Evolutionary conservation across 2,888 invertebrate species (phyloP), one percentile per base, ranked within the genome.

Genomic region (Cheilosia grossa): DNA sequence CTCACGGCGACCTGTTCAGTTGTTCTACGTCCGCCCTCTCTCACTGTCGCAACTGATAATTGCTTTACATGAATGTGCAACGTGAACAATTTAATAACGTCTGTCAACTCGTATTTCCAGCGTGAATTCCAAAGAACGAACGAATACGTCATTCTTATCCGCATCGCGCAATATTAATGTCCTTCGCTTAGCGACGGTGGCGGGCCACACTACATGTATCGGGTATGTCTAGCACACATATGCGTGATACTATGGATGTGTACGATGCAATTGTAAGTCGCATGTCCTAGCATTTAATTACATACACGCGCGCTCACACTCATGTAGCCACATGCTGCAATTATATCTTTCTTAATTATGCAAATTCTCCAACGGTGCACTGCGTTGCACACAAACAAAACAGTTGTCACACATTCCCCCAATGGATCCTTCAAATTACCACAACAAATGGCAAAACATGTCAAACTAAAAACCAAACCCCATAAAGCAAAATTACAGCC

Each of bases 341-440:
- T 81, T 85, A 85, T 75, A 72, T 81, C 64, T 85, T 75, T 75
- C 81, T 85, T 85, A 85, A 85, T 85, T 81, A 85, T 85, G 85
- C 85, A 85, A 85, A 85, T 85, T 81, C 70, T 72, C 70, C 61
- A 70, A 72, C 74, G 49, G 63, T 59, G 79, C 69, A 44, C 69
- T 74, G 74, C 56, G 75, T 54, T 81, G 81, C 85, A 81, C 75
- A 85, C 75, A 72, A 85, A 85, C 85, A 85, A 85, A 85, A 77
- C 81, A 81, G 64, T 81, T 77, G 66, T 81, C 81, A 74, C 79
- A 40, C 80, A 67, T 74, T 75, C 70, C 66, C 79, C 83, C 79
- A 51, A 51, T 74, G 64, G 69, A 83, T 83, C 83, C 74, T 83
- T 83, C 74, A 80, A 83, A 80, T 83, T 83, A 80, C 83, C 83